Percentiles rank a stretch among this genome's conserved stretches.
phyloP scores from a whole-genome alignment of 2,113 vertebrate species.

The Malaclemys terrapin region DNA sequence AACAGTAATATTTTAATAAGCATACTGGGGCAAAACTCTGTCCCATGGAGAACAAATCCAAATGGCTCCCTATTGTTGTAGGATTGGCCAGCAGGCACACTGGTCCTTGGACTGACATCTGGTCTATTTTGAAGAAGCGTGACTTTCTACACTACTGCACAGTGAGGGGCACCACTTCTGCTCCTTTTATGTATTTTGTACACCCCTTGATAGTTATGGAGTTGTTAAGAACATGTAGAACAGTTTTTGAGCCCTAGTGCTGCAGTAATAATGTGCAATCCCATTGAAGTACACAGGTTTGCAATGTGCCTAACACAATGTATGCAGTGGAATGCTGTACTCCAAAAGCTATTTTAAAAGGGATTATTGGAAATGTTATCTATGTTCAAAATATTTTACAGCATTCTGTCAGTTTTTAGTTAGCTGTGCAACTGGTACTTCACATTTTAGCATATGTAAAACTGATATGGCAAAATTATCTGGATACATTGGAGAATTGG shows the following conservation, averaged over 20 bases:
- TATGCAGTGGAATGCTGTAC: background rate
- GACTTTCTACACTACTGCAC: background rate
- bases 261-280: background rate
- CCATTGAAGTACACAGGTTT: background rate
- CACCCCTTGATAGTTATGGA: background rate
- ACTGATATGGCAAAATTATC: background rate
- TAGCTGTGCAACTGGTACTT: background rate
- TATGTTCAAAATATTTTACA: background rate
- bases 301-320: background rate
- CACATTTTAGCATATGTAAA: background rate
- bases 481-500: background rate
- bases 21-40: background rate
- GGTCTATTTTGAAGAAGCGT: background rate
- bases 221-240: background rate
- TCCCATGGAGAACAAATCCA: background rate
- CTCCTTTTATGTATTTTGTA: background rate
- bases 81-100: background rate
- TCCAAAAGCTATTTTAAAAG: background rate
- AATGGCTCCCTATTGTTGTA: background rate
- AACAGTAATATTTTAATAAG: background rate
- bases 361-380: background rate
- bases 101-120: background rate
- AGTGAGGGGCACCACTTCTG: background rate
- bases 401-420: background rate
- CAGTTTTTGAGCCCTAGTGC: background rate